Base-by-base conservation (phyloP, 2,888 invertebrate genomes). In the Anticlea derivata region DNA sequence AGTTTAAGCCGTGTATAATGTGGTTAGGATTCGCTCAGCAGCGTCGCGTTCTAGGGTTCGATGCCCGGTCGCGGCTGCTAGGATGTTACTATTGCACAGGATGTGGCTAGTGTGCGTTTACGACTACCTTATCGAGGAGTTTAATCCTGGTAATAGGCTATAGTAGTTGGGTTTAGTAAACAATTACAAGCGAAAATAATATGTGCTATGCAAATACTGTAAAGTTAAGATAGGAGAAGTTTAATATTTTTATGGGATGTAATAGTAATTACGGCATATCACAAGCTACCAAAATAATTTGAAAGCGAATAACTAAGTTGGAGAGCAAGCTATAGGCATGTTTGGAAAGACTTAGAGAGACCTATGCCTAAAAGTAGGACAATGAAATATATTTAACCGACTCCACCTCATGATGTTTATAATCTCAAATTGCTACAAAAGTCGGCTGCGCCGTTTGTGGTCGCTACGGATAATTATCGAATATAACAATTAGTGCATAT, bases 1-100 rank as follows among this genome's bases (percentile, higher is more conserved):
- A 58, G 51, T 37, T 38, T 37, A 30, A 26, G 12, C 30, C 51
- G 41, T 51, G 61, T 60, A 60, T 51, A 64, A 45, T 44, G 35
- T 51, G 64, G 50, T 56, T 57, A 46, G 61, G 60, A 53, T 56
- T 55, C 59, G 58, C 65, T n/a, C n/a, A n/a, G 59, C 58, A 66
- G 63, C 47, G 62, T 61, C 59, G 61, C 55, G 70, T 73, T 78
- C 66, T 61, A 33, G 85, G 73, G 88, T 86, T 88, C 88, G 88
- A 82, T 63, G 88, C 60, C 87, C 88, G 86, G 75, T 70, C 78
- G 75, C 68, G 41, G n/a, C 24, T 71, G 74, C 74, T 83, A 86
- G 87, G 87, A 86, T 80, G 80, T 80, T 75, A 79, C 70, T 54
- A 49, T 44, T 40, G 37, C 39, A 44, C 39, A 52, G 52, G 52